phyloP scores from a whole-genome alignment of 2,888 invertebrate species.

The Labia minor region DNA sequence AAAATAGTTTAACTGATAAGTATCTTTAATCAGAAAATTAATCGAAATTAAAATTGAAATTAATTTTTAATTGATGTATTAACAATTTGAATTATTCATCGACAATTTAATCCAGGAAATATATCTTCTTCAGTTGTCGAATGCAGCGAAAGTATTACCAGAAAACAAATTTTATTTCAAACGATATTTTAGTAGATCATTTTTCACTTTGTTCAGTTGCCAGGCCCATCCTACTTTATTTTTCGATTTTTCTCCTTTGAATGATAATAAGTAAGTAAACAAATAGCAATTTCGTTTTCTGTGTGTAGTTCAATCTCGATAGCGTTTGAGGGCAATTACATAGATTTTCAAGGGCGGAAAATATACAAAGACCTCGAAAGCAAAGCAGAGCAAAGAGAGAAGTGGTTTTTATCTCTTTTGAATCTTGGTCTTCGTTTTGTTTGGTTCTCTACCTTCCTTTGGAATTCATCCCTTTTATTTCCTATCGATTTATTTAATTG shows the following conservation, averaged over 20 bases:
- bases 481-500: slow-evolving; percentile 1
- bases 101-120: neutral
- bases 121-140: neutral
- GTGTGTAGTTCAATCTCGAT: neutral
- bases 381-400: neutral
- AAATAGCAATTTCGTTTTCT: neutral
- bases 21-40: no score
- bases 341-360: neutral
- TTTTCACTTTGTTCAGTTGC: neutral
- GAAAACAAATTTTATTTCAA: neutral
- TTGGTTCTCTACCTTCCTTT: neutral
- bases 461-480: neutral
- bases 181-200: neutral
- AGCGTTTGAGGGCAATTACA: neutral
- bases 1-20: no score
- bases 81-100: neutral
- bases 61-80: neutral
- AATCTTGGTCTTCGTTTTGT: neutral
- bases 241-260: neutral
- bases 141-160: neutral
- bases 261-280: neutral
- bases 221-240: neutral
- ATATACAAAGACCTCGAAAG: neutral
- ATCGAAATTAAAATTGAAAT: neutral
- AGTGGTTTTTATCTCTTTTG: slow-evolving; percentile 1